These are phyloP conservation scores for Trogon melanurus DNA, from an alignment of 2,113 vertebrate genomes.

Conservation along the genomic window DNA sequence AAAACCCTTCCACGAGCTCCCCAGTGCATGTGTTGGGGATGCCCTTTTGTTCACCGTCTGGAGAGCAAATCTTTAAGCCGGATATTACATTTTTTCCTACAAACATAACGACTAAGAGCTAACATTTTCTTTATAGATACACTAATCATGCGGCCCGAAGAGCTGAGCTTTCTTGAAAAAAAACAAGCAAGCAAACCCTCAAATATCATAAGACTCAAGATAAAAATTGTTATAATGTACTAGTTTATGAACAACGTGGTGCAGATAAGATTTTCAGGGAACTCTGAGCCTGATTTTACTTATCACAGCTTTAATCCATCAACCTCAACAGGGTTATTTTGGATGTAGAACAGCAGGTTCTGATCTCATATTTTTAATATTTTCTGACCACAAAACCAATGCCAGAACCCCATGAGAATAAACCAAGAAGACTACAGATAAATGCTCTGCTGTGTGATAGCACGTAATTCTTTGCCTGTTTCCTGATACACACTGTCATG, in stretches of 20 bases:
- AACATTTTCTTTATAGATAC: not conserved
- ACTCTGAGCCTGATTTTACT: not conserved
- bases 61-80: not conserved
- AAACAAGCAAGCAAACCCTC: not conserved
- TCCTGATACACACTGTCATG: not conserved
- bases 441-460: not conserved
- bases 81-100: not conserved
- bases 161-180: not conserved
- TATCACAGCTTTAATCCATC: slow-evolving; percentile 12
- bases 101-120: not conserved
- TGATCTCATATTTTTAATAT: not conserved
- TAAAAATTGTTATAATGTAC: not conserved
- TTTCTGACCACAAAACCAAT: not conserved
- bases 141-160: not conserved
- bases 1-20: not conserved
- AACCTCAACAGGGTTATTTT: not conserved
- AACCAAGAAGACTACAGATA: not conserved
- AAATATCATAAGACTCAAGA: accelerated
- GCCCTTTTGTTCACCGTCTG: not conserved
- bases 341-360: slow-evolving; percentile 11
- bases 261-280: slow-evolving; percentile 4
- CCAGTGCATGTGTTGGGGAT: not conserved
- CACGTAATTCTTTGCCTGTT: not conserved
- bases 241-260: not conserved
- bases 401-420: not conserved